Conservation (phyloP, 2,888 invertebrate genomes). For the Tryphoninae sp. region DNA sequence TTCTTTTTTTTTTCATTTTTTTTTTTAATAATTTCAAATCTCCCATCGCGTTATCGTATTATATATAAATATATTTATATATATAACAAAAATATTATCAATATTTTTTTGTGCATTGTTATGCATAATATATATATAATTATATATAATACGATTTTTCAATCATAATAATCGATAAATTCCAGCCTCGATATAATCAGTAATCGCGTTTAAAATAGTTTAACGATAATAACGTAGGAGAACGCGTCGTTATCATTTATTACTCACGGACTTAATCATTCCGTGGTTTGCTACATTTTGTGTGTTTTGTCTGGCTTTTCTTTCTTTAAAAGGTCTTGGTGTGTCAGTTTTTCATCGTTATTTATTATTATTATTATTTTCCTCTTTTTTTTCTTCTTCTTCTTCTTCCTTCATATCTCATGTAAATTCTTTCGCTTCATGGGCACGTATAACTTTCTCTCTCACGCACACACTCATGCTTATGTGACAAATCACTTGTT, state of each 20-base stretch:
- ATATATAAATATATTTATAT: conserved; percentile 10
- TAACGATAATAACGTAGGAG: conserved; percentile 38
- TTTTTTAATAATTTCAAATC: conserved; percentile 25
- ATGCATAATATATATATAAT: conserved; percentile 7
- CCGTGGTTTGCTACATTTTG: not conserved
- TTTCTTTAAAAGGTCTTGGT: not conserved
- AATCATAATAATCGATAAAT: conserved; percentile 28
- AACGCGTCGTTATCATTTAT: conserved; percentile 40
- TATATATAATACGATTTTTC: conserved; percentile 19
- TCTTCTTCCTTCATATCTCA: conserved; percentile 17
- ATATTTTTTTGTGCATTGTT: conserved; percentile 8
- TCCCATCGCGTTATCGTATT: conserved; percentile 13
- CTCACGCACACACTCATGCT: conserved; percentile 38
- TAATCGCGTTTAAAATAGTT: conserved; percentile 36
- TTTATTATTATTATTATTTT: conserved; percentile 6
- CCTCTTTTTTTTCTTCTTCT: not conserved
- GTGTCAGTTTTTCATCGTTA: conserved; percentile 18
- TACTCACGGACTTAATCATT: conserved; percentile 27
- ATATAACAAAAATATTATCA: conserved; percentile 17
- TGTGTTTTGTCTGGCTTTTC: conserved; percentile 1
- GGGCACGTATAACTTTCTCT: conserved; percentile 23
- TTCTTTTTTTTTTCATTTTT: conserved; percentile 24
- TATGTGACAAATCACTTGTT: too few relatives aligned
- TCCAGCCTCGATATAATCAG: conserved; percentile 37
- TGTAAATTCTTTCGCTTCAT: conserved; percentile 16